Evolutionary conservation across 1,140 invertebrate genomes (phyloP).

Genomic region (Laupala kohalensis): DNA sequence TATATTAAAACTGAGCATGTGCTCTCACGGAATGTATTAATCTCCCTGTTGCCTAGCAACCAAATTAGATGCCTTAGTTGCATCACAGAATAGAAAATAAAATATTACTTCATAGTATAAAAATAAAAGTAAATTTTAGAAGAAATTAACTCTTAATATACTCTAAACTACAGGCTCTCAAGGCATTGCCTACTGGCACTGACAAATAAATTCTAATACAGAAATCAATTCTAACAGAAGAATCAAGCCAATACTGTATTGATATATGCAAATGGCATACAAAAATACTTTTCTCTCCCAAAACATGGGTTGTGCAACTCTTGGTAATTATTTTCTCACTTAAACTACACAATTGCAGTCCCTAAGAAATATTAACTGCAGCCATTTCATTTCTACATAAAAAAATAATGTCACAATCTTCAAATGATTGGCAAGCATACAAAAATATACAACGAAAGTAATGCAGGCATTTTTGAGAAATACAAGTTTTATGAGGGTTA

Average conservation of each 20-base stretch:
- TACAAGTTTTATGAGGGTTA: neutral
- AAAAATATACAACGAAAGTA: constrained; percentile 8
- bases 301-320: constrained; percentile 3
- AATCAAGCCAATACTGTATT: no score
- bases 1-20: no score
- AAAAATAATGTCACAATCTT: constrained; percentile 10
- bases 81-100: constrained; percentile 1
- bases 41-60: constrained; percentile 9
- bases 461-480: constrained; percentile 4
- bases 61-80: neutral
- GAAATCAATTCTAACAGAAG: no score
- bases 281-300: no score
- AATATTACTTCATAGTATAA: no score
- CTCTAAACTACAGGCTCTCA: no score
- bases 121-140: no score
- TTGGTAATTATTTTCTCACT: neutral
- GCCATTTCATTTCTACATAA: neutral
- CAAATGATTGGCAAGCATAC: constrained; percentile 10
- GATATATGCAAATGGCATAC: no score
- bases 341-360: neutral
- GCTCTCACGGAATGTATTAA: no score
- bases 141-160: no score
- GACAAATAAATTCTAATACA: no score
- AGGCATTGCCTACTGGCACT: no score
- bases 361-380: neutral